A percentile compares a stretch with the other conserved stretches of the same genome.
phyloP scores from a whole-genome alignment of 2,888 invertebrate genomes.

The Desoria tigrina region DNA sequence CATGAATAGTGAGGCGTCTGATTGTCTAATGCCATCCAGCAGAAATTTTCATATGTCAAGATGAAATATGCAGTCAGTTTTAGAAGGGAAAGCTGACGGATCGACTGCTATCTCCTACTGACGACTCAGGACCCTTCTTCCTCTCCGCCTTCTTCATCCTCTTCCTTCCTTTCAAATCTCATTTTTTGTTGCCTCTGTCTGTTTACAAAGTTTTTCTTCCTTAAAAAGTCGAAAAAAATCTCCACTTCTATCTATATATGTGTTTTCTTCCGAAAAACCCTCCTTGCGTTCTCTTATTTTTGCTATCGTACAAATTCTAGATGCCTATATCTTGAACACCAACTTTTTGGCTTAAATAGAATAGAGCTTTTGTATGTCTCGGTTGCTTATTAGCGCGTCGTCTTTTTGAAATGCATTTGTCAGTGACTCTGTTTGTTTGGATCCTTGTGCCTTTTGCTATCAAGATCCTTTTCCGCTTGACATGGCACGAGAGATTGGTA shows the following conservation, averaged over 20 bases:
- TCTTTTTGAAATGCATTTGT: neutral
- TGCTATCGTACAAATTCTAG: too few species aligned
- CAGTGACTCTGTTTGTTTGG: too few species aligned
- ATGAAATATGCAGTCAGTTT: constrained; percentile 42
- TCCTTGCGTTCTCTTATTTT: neutral
- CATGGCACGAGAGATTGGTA: constrained; percentile 3
- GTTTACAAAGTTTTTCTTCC: constrained; percentile 13
- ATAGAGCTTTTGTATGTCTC: neutral
- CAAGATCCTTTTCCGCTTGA: constrained; percentile 5
- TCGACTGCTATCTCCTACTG: constrained; percentile 8
- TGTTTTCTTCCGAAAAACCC: neutral
- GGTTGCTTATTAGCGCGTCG: constrained; percentile 2
- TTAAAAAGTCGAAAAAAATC: constrained; percentile 14
- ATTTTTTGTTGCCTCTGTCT: neutral
- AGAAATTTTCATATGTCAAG: constrained; percentile 34
- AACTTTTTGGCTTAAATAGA: neutral
- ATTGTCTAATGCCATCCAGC: constrained; percentile 1
- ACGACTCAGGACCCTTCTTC: too few species aligned
- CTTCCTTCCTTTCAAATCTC: neutral
- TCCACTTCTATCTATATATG: constrained; percentile 18
- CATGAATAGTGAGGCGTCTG: constrained; percentile 14
- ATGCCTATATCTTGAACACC: too few species aligned
- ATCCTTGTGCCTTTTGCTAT: too few species aligned
- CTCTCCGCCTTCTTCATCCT: too few species aligned
- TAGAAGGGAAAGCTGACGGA: constrained; percentile 37